Percentiles rank a stretch among this genome's conserved stretches.
phyloP scores from a whole-genome alignment of 2,888 invertebrate species.

The Aphodius sticticus region DNA sequence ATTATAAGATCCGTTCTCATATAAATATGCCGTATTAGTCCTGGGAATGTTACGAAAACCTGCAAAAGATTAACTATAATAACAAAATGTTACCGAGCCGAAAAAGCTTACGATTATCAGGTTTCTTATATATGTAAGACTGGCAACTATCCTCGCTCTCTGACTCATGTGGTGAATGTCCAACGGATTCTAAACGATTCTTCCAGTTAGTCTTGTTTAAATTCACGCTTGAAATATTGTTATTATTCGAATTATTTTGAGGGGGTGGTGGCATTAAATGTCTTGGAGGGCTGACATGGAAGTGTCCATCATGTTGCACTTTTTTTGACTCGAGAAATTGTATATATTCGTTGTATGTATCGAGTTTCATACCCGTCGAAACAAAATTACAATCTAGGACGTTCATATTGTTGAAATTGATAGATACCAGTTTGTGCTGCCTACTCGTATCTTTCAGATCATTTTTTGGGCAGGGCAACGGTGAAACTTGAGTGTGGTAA shows the following conservation, averaged over 20 bases:
- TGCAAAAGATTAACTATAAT: neutral
- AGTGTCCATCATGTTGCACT: conserved; percentile 25
- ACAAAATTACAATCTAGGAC: conserved; percentile 24
- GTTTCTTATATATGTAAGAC: conserved; percentile 26
- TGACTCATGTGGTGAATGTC: conserved; percentile 34
- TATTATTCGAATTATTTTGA: conserved; percentile 45
- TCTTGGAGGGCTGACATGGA: conserved; percentile 35
- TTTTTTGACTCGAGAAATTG: neutral
- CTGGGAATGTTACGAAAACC: conserved; percentile 5
- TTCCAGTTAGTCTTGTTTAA: conserved; percentile 33
- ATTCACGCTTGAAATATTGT: conserved; percentile 40
- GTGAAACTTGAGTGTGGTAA: neutral
- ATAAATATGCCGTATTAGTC: neutral
- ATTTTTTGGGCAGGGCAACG: neutral
- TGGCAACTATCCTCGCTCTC: conserved; percentile 40
- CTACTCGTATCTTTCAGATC: neutral
- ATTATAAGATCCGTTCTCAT: conserved; percentile 27
- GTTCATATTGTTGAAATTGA: conserved; percentile 32
- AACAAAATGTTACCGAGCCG: neutral
- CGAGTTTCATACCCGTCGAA: conserved; percentile 16
- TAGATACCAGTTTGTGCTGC: conserved; percentile 4
- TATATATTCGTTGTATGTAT: conserved; percentile 29
- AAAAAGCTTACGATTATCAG: neutral
- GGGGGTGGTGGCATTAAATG: conserved; percentile 48
- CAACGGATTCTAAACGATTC: conserved; percentile 16